Evolutionary conservation across 2,113 vertebrate genomes (phyloP).

Genomic region (Tretioscincus oriximinensis): DNA sequence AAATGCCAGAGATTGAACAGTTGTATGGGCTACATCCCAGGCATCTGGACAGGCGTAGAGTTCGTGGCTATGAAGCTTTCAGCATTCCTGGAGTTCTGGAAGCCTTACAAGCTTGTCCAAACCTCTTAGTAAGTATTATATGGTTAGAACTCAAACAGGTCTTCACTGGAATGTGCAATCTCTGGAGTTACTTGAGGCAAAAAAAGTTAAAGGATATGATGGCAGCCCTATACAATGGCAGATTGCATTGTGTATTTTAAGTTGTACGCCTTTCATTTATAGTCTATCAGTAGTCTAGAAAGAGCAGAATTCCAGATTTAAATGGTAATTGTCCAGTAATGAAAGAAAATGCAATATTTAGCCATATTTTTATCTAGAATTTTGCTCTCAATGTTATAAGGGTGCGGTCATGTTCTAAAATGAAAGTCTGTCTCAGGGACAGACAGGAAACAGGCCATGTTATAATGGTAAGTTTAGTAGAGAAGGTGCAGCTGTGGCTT

Average conservation of each 20-base stretch:
- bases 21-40: constrained; percentile 96
- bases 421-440: too few relatives aligned
- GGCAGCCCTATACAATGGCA: neutral
- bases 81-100: constrained; percentile 98
- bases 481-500: too few relatives aligned
- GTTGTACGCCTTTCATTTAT: neutral
- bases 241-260: neutral
- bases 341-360: neutral
- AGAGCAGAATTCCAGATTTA: too few relatives aligned
- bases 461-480: too few relatives aligned
- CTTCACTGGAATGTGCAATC: constrained; percentile 10
- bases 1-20: constrained; percentile 98
- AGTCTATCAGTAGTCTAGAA: too few relatives aligned
- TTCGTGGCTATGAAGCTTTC: constrained; percentile 93
- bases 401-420: too few relatives aligned
- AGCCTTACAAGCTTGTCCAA: constrained; percentile 94
- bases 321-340: too few relatives aligned
- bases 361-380: neutral
- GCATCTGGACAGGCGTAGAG: constrained; percentile 92
- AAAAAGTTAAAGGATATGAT: neutral
- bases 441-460: too few relatives aligned
- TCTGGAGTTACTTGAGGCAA: neutral
- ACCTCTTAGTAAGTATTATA: constrained; percentile 84
- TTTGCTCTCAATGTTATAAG: neutral
- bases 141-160: neutral